phyloP scores from a whole-genome alignment of 2,113 vertebrate species.

The Myrmophylax atrothorax region DNA sequence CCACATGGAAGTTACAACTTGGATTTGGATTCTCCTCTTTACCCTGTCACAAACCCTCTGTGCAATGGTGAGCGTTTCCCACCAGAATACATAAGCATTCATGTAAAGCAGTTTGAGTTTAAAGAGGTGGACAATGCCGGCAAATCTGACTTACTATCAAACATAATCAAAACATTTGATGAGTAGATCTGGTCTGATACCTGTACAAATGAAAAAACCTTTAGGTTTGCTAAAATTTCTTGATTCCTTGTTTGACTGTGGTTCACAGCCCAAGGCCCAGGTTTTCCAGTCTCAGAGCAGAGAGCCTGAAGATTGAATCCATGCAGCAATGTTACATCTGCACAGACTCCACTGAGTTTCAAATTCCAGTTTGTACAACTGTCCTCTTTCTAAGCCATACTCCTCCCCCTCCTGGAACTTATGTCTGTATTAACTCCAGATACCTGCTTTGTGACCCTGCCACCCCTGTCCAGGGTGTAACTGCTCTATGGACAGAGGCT shows the following conservation, averaged over 20 bases:
- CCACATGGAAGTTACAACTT: background rate
- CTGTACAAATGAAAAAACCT: background rate
- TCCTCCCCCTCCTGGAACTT: background rate
- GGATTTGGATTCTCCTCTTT: background rate
- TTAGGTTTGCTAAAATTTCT: background rate
- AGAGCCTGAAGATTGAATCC: background rate
- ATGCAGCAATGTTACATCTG: background rate
- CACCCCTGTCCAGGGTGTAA: background rate
- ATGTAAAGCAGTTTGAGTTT: background rate
- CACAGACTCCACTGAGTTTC: background rate
- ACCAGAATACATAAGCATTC: background rate
- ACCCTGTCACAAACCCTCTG: background rate
- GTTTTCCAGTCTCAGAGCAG: background rate
- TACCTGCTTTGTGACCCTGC: background rate
- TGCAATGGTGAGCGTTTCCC: background rate
- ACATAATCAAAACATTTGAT: background rate
- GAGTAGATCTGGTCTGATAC: background rate
- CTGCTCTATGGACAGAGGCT: background rate
- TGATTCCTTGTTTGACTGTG: background rate
- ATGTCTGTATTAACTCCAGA: background rate
- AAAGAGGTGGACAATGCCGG: background rate
- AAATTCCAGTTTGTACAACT: background rate
- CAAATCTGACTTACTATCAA: background rate
- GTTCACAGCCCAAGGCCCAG: background rate
- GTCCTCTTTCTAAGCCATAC: background rate